Percentiles rank a stretch among this genome's conserved stretches.
phyloP scores from a whole-genome alignment of 2,113 vertebrate genomes.

The Lanius ludovicianus region DNA sequence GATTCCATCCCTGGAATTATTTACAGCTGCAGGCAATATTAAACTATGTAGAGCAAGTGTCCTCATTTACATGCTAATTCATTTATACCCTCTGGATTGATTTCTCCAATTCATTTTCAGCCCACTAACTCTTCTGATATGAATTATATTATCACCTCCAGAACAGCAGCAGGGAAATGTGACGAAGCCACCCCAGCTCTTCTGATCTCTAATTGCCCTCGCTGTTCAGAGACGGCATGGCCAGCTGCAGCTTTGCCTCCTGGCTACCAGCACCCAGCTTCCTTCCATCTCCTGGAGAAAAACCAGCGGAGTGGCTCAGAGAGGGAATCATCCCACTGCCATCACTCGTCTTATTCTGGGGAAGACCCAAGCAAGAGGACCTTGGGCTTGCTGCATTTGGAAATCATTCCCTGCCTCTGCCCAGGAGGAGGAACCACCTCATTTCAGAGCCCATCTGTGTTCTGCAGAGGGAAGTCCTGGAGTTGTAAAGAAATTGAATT shows the following conservation, averaged over 20 bases:
- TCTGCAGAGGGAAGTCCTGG: not conserved
- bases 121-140: constrained; percentile 75
- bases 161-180: constrained; percentile 64
- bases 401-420: not conserved
- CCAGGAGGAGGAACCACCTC: not conserved
- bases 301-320: accelerated
- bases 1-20: constrained; percentile 78
- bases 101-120: constrained; percentile 79
- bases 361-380: not conserved
- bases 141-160: constrained; percentile 76
- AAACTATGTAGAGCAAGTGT: constrained; percentile 79
- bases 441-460: not conserved
- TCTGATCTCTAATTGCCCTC: constrained; percentile 62
- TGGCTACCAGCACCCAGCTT: constrained; percentile 2
- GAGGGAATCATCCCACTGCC: not conserved
- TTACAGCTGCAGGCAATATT: constrained; percentile 78
- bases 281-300: not conserved
- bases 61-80: constrained; percentile 82
- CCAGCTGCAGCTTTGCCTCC: constrained; percentile 18
- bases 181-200: constrained; percentile 42
- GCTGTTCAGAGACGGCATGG: not conserved
- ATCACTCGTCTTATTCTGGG: accelerated
- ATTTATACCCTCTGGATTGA: constrained; percentile 81
- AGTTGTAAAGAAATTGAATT: not conserved
- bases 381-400: not conserved